Base-by-base conservation (phyloP, 2,113 vertebrate species). In the Cariama cristata region DNA sequence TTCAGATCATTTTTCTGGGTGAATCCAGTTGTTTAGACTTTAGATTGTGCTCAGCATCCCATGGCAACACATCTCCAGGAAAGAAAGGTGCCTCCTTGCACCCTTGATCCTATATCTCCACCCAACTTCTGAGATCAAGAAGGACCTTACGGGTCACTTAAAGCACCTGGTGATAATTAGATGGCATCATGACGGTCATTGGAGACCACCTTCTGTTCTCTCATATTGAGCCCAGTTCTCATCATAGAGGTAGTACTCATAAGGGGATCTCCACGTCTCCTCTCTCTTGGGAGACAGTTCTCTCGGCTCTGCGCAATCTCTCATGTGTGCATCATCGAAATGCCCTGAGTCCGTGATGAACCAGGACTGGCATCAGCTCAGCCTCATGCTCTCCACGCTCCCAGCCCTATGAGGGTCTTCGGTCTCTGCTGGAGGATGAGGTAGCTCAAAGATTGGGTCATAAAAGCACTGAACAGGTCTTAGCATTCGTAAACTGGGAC, bases 161-260 rank as follows among this genome's bases (percentile, higher is more conserved):
- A 32, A 30, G 53, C n/a, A 19, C 14, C 38, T 21, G 38, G 27
- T 58, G 38, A 26, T 12, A n/a, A 5, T 28, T 32, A 26, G 71
- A 11, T 40, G 64, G 9, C 23, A n/a, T n/a, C 28, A 7, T 22
- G 32, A 17, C 11, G 32, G 19, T 28, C 23, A 7, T 8, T 52
- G 71, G 38, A 52, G 28, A 45, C 4, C 35, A 17, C 56, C 38
- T 49, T 23, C 22, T 52, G 56, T 24, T 24, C 49, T 49, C 30
- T 55, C 6, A 12, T 4, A 13, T 3, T 6, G 30, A 75, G 26
- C 47, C 40, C 47, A 16, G 49, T 44, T 12, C n/a, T 64, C 32
- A n/a, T 26, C 3, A 0, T 3, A 2, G 12, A 32, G 60, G 53
- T 59, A 19, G 16, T 7, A 4, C 4, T 8, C 0, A 0, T 17